These are phyloP conservation scores for Vombatus ursinus DNA, from an alignment of 2,113 vertebrate species.

Conservation along the genomic window DNA sequence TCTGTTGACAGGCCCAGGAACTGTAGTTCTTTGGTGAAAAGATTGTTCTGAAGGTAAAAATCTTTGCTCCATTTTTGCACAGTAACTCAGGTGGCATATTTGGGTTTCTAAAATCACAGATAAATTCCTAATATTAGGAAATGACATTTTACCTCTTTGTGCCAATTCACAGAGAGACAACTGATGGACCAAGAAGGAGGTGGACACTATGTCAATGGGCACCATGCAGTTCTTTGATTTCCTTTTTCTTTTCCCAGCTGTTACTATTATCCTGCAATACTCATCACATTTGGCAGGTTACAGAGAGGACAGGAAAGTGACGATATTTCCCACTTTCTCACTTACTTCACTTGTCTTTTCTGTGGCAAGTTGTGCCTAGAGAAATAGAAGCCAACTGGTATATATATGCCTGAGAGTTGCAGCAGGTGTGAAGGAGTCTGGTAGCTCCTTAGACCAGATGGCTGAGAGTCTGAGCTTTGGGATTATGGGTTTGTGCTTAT, in stretches of 20 bases:
- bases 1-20: neutral
- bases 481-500: neutral
- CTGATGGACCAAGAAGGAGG: neutral
- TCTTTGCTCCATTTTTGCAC: neutral
- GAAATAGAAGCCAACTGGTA: neutral
- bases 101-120: neutral
- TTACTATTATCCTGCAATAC: neutral
- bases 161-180: neutral
- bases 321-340: neutral
- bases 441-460: neutral
- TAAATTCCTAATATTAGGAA: neutral
- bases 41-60: neutral
- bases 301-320: neutral
- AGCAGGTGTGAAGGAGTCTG: neutral
- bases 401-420: neutral
- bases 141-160: neutral
- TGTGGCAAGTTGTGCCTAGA: neutral
- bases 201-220: neutral
- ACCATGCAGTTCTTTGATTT: neutral
- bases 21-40: neutral
- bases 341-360: neutral
- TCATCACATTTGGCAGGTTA: neutral
- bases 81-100: neutral
- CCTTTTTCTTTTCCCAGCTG: neutral
- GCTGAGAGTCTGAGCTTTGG: neutral